Evolutionary conservation across 2,113 vertebrate genomes (phyloP), one percentile per base, ranked within the genome.

Genomic region (Zosterops pallidus): DNA sequence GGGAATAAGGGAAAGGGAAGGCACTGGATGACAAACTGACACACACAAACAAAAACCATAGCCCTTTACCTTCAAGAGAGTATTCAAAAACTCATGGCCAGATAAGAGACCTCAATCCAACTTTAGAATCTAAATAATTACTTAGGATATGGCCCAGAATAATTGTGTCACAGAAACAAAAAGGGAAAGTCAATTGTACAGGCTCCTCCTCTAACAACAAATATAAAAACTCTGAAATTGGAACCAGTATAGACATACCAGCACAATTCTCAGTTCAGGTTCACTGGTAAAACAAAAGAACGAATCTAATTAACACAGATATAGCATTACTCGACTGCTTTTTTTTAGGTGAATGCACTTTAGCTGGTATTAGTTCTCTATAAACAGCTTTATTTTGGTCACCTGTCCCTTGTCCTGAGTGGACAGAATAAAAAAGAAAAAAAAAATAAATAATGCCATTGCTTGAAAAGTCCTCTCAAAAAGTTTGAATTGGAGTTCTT

Each of bases 261-360:
- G 82, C 62, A 80, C 42, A 55, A 49, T 39, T 25, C 12, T 85
- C 39, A 69, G 28, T 49, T 57, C 20, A 63, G 35, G 13, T n/a
- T 76, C 70, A 85, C 63, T 12, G 29, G 49, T 52, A 65, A 91
- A 11, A 28, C 70, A 76, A 75, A 94, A 62, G 31, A 90, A 85
- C 14, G 74, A 72, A 85, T 37, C 37, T 53, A 87, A 71, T 24
- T 92, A 89, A 78, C 5, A 65, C 2, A 91, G 29, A 78, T 52
- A 47, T 0, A 75, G 14, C 52, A 82, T 47, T 64, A 70, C 9
- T 39, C 18, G 31, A 39, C 49, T 71, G 35, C 11, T 63, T 77
- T 83, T 72, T 72, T 77, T 16, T 90, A 62, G 53, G 37, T 65
- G 44, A 93, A 72, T 13, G 18, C 15, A 52, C 28, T 87, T 79